Conservation (phyloP, 2,797 vertebrate species). For the Onychomys leucogaster region DNA sequence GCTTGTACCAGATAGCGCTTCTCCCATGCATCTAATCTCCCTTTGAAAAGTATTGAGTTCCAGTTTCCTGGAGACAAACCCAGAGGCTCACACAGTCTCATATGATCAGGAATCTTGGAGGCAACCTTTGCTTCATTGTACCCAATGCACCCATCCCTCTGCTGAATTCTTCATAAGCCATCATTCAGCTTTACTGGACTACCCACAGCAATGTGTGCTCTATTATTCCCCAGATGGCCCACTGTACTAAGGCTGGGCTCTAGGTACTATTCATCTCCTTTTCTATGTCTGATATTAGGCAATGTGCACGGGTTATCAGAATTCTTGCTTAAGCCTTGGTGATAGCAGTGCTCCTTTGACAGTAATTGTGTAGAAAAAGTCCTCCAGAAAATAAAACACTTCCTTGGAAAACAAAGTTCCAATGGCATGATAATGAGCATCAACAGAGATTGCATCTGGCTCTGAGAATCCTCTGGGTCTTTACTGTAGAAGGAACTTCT, state of each 20-base stretch:
- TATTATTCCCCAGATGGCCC: background rate
- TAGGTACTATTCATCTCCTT: background rate
- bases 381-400: background rate
- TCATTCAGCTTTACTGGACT: background rate
- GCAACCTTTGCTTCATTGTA: background rate
- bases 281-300: background rate
- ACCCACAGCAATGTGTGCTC: background rate
- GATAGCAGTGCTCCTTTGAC: background rate
- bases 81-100: background rate
- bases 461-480: background rate
- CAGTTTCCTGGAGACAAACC: background rate
- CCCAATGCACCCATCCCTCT: background rate
- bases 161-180: background rate
- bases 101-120: background rate
- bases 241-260: background rate
- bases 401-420: background rate
- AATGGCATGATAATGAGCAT: background rate
- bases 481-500: background rate
- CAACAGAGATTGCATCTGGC: background rate
- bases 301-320: background rate
- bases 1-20: background rate
- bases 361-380: background rate
- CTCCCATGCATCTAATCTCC: background rate
- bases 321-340: background rate
- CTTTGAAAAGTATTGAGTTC: conserved; percentile 25